Base-by-base conservation (phyloP, 2,113 vertebrate species). In the Labrus mixtus region DNA sequence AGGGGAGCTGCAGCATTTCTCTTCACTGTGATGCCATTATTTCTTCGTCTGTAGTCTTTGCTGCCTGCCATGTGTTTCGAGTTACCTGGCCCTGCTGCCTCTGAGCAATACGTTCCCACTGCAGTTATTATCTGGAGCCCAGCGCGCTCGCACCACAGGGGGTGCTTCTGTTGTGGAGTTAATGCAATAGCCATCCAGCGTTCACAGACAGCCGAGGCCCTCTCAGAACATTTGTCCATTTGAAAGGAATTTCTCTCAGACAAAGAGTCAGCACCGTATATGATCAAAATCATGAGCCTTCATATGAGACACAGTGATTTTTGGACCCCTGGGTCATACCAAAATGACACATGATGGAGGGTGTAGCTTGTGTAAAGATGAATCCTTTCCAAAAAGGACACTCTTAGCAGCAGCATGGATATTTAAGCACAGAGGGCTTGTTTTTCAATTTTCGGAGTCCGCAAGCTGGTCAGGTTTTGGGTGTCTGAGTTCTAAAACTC, bases 31-130 rank as follows among this genome's bases (percentile, higher is more conserved):
- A 85, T 72, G 68, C 74, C 82, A 51, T 76, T 69, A 64, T 51
- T 68, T 79, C 63, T 62, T 50, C 68, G 78, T 54, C 62, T 58
- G 41, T 29, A 22, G 43, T 64, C 73, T 13, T 3, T 1, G 36
- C 71, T 17, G 61, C 41, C 60, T 25, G 6, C 72, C 93, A 94
- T 94, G 90, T 93, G 93, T 93, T 95, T 94, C 68, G 87, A 93
- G 91, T 94, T 94, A 94, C 93, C 90, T 90, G 90, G 70, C 57
- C 63, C 0, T 16, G 61, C 78, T 81, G 87, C 86, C 82, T 81
- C 83, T 53, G 70, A 87, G 84, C 81, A 64, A 19, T 73, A 86
- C 20, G 63, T 84, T 90, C 89, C 89, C 87, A 78, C 62, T 81
- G 83, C 89, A 89, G 88, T 90, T 87, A 92, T 90, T 80, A 91